These are phyloP conservation scores for Zygogramma bicolorata DNA, from an alignment of 2,888 invertebrate genomes.

Conservation along the genomic window DNA sequence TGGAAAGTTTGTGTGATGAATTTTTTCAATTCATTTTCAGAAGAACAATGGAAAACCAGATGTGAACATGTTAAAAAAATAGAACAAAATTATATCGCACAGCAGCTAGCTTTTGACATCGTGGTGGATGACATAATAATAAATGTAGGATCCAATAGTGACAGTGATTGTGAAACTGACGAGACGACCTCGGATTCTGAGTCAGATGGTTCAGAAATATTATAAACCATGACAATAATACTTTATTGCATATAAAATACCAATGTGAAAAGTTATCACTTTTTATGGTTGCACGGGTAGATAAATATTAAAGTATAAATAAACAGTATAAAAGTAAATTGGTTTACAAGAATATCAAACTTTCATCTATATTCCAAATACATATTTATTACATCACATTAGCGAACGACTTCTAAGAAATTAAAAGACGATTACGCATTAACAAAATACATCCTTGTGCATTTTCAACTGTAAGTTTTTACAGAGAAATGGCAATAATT, in stretches of 20 bases:
- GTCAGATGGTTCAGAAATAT: neutral
- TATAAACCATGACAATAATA: neutral
- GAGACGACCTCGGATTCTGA: neutral
- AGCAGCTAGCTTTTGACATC: conserved; percentile 1
- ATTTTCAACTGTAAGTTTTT: too few relatives aligned
- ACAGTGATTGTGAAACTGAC: neutral
- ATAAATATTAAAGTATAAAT: neutral
- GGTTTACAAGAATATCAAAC: neutral
- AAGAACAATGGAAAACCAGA: conserved; percentile 10
- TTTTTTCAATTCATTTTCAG: conserved; percentile 12
- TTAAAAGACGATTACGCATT: too few relatives aligned
- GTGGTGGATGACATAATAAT: conserved; percentile 4
- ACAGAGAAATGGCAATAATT: neutral
- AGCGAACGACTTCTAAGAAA: neutral
- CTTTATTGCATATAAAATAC: neutral
- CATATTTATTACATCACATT: neutral
- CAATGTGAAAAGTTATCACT: neutral
- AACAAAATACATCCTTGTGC: too few relatives aligned
- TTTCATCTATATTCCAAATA: neutral
- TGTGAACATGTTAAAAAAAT: conserved; percentile 17
- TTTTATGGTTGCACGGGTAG: neutral
- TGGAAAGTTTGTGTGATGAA: conserved; percentile 14
- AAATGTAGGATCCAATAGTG: neutral
- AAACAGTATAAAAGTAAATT: neutral
- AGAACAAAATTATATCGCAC: conserved; percentile 8